Percentiles rank a stretch among this genome's conserved stretches.
Evolutionary conservation across 2,888 invertebrate genomes (phyloP).

Genomic region (Calameuta idolon): DNA sequence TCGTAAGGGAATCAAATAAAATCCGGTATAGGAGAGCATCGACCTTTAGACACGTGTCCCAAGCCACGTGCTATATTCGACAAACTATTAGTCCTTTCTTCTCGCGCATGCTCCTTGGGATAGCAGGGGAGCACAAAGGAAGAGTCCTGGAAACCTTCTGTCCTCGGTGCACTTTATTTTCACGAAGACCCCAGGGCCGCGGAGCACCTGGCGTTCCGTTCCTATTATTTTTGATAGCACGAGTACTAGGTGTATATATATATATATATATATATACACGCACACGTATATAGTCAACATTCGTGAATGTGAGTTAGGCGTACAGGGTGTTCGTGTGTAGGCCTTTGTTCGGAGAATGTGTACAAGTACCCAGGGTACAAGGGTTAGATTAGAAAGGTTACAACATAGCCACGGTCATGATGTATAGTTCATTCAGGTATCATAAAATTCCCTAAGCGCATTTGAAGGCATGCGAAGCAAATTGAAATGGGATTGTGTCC

Average conservation of each 20-base stretch:
- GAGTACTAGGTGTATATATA: background rate
- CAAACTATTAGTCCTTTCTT: constrained; percentile 28
- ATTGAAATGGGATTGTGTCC: background rate
- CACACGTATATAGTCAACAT: background rate
- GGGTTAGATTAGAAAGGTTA: constrained; percentile 1
- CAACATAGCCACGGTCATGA: background rate
- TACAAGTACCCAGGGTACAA: background rate
- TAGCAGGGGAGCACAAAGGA: constrained; percentile 5
- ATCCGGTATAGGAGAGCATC: constrained; percentile 44
- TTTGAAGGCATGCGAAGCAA: background rate
- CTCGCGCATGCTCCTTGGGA: background rate
- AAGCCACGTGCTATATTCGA: constrained; percentile 46
- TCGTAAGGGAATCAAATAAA: constrained; percentile 40
- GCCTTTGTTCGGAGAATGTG: constrained; percentile 13
- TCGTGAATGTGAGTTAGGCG: constrained; percentile 11
- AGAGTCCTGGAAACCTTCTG: constrained; percentile 1
- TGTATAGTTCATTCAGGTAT: background rate
- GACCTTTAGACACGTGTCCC: constrained; percentile 50
- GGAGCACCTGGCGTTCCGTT: constrained; percentile 9
- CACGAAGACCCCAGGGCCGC: background rate
- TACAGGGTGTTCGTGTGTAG: background rate
- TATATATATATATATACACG: background rate
- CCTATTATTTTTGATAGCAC: constrained; percentile 9
- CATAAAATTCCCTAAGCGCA: background rate
- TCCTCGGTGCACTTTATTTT: constrained; percentile 1